Conservation (phyloP, 2,888 invertebrate species). For the Tachina fera region DNA sequence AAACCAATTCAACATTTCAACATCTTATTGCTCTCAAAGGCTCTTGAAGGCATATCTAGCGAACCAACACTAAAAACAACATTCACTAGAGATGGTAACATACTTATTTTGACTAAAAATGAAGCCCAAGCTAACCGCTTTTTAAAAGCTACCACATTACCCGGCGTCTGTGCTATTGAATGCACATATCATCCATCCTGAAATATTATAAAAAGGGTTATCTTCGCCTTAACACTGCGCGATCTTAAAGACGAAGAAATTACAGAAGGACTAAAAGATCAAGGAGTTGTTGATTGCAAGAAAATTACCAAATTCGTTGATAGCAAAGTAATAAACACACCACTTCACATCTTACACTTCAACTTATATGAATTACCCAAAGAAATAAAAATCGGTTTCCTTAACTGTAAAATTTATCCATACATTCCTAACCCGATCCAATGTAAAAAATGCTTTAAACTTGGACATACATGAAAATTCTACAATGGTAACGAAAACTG, state of each 20-base stretch:
- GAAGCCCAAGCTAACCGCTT: slow-evolving; percentile 8
- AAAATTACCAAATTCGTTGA: slow-evolving; percentile 44
- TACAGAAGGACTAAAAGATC: slow-evolving; percentile 1
- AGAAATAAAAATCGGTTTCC: slow-evolving; percentile 23
- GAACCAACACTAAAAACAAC: slow-evolving; percentile 1
- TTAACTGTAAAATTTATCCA: slow-evolving; percentile 37
- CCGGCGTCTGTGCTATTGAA: slow-evolving; percentile 22
- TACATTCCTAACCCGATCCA: slow-evolving; percentile 56
- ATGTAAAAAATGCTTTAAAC: slow-evolving; percentile 53
- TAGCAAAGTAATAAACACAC: slow-evolving; percentile 17
- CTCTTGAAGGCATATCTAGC: background rate
- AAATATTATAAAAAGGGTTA: slow-evolving; percentile 25
- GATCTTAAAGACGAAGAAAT: slow-evolving; percentile 6
- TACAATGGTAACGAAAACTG: slow-evolving; percentile 24
- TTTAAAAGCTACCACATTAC: slow-evolving; percentile 11
- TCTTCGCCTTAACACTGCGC: background rate
- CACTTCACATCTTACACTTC: slow-evolving; percentile 24
- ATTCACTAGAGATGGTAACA: slow-evolving; percentile 25
- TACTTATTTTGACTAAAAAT: background rate
- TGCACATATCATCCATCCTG: background rate
- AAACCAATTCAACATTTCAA: slow-evolving; percentile 20
- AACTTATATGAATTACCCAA: background rate
- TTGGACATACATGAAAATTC: slow-evolving; percentile 50
- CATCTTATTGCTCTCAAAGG: slow-evolving; percentile 29
- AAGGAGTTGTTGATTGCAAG: slow-evolving; percentile 11